Evolutionary conservation across 2,888 invertebrate genomes (phyloP).

Genomic region (Eupithecia tripunctaria): DNA sequence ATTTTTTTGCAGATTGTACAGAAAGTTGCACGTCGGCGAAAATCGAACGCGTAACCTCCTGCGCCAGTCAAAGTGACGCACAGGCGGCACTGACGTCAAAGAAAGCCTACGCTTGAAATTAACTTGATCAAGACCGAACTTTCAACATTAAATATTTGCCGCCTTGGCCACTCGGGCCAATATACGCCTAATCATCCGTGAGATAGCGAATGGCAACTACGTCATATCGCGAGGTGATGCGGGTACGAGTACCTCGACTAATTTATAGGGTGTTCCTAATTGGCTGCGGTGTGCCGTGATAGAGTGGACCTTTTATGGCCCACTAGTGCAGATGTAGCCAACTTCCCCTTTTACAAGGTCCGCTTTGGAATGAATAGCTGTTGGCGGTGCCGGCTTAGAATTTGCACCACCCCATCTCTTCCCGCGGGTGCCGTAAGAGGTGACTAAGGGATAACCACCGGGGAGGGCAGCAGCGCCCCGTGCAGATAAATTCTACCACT

Average conservation of each 20-base stretch:
- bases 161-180: neutral
- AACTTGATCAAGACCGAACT: neutral
- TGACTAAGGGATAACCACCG: no score
- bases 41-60: neutral
- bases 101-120: neutral
- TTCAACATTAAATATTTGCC: neutral
- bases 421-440: no score
- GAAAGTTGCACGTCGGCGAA: no score
- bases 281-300: conserved; percentile 38
- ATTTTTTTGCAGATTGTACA: neutral
- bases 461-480: no score
- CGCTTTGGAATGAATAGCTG: neutral
- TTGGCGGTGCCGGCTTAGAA: no score
- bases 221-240: conserved; percentile 24
- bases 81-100: neutral
- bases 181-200: conserved; percentile 20
- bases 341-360: neutral
- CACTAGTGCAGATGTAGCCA: conserved; percentile 20
- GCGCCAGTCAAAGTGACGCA: neutral
- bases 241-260: conserved; percentile 25
- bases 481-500: no score
- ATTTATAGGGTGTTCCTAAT: conserved; percentile 40
- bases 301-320: conserved; percentile 36
- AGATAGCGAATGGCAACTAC: conserved; percentile 22
- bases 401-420: no score